Evolutionary conservation across 2,888 invertebrate genomes (phyloP).

Genomic region (Magallana nippona): DNA sequence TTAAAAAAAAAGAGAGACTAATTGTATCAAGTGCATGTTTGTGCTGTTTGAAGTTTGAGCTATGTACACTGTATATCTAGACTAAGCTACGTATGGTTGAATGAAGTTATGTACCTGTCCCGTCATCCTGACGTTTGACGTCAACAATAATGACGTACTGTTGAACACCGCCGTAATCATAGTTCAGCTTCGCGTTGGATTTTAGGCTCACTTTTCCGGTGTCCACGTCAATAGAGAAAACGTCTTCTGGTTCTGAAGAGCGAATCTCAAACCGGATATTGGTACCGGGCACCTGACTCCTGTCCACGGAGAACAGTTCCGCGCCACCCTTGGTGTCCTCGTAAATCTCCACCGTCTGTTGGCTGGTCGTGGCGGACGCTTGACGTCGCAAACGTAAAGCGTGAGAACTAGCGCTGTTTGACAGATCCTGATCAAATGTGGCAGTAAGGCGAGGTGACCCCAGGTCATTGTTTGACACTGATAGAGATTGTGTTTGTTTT

Average conservation of each 20-base stretch:
- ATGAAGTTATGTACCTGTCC: constrained; percentile 34
- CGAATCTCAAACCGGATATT: not conserved
- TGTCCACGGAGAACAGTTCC: constrained; percentile 10
- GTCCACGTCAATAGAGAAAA: not conserved
- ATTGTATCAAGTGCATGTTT: no score
- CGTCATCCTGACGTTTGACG: constrained; percentile 35
- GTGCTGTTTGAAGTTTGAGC: no score
- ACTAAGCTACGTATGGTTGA: not conserved
- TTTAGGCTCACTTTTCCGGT: constrained; percentile 38
- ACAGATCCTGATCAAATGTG: not conserved
- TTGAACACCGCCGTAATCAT: constrained; percentile 28
- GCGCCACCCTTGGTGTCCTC: constrained; percentile 1
- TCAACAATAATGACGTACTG: constrained; percentile 23
- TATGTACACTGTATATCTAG: no score
- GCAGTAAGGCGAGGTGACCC: not conserved
- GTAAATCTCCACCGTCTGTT: not conserved
- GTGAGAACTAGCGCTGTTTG: constrained; percentile 1
- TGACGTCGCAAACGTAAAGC: constrained; percentile 4
- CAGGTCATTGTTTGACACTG: constrained; percentile 10
- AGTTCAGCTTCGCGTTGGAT: constrained; percentile 25
- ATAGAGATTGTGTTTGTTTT: not conserved
- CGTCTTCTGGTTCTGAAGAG: not conserved
- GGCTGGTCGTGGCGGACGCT: not conserved
- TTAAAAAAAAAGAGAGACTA: no score
- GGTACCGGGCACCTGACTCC: not conserved